Conservation (phyloP, 2,113 vertebrate species). For the Thymallus thymallus region DNA sequence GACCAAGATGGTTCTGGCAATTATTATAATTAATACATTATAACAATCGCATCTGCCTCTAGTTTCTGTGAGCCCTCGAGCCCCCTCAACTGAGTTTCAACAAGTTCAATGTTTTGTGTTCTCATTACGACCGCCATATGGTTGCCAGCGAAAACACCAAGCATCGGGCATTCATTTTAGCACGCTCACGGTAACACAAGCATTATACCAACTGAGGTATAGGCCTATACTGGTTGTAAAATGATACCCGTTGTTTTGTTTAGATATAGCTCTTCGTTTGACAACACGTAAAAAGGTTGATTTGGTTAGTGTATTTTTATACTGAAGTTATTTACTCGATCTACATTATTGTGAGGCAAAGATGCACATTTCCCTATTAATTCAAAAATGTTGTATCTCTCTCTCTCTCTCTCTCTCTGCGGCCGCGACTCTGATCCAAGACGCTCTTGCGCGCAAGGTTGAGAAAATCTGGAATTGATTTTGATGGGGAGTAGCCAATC, state of each 20-base stretch:
- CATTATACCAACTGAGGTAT: slow-evolving; percentile 51
- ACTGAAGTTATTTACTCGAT: slow-evolving; percentile 21
- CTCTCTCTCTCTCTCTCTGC: slow-evolving; percentile 13
- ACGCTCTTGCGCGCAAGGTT: slow-evolving; percentile 37
- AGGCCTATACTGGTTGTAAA: slow-evolving; percentile 38
- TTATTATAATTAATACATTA: slow-evolving; percentile 56
- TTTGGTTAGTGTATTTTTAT: slow-evolving; percentile 11
- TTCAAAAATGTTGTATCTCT: slow-evolving; percentile 14
- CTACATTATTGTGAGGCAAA: slow-evolving; percentile 21
- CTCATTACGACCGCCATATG: slow-evolving; percentile 69
- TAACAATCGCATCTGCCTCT: slow-evolving; percentile 57
- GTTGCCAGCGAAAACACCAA: slow-evolving; percentile 50
- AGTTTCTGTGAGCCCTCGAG: slow-evolving; percentile 51
- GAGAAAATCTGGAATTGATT: slow-evolving; percentile 74
- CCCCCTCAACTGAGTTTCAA: slow-evolving; percentile 49
- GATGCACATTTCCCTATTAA: background rate
- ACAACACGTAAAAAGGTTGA: background rate
- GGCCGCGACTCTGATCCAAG: slow-evolving; percentile 26
- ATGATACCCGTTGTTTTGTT: slow-evolving; percentile 36
- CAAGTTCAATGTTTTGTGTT: slow-evolving; percentile 62
- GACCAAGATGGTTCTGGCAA: slow-evolving; percentile 30
- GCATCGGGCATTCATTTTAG: slow-evolving; percentile 35
- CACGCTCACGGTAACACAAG: slow-evolving; percentile 32
- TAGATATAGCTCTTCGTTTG: background rate
- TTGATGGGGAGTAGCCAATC: slow-evolving; percentile 68